A percentile compares a stretch with the other conserved stretches of the same genome.
Conservation (phyloP, 2,113 vertebrate genomes). For the Tragelaphus buxtoni region DNA sequence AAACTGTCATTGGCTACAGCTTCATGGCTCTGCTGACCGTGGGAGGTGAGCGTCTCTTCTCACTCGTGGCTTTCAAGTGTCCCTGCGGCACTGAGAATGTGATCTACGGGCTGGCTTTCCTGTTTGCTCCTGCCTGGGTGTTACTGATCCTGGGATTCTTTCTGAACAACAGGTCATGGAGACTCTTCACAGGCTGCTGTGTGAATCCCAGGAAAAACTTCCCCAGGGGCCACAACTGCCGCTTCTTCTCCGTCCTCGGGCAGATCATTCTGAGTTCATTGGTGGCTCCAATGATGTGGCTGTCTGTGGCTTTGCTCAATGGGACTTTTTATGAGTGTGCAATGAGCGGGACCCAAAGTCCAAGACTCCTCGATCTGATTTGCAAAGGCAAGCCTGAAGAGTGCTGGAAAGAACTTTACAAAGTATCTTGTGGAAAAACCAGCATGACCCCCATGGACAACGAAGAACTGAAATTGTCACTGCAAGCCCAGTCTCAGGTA, state of each 20-base stretch:
- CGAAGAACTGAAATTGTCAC: conserved; percentile 86
- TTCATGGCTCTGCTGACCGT: conserved; percentile 92
- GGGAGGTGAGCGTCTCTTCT: conserved; percentile 90
- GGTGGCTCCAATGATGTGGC: conserved; percentile 93
- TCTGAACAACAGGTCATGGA: conserved; percentile 87
- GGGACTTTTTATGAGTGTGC: conserved; percentile 95
- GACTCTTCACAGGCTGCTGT: conserved; percentile 93
- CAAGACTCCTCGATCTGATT: conserved; percentile 79
- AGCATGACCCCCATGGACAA: conserved; percentile 78
- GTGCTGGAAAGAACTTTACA: conserved; percentile 85
- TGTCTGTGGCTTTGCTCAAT: conserved; percentile 92
- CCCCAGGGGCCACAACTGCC: conserved; percentile 65
- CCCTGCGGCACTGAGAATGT: conserved; percentile 92
- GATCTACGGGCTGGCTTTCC: conserved; percentile 87
- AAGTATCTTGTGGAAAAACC: conserved; percentile 85
- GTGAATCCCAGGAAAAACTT: conserved; percentile 81
- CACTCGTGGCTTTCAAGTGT: conserved; percentile 93
- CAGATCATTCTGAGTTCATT: conserved; percentile 82
- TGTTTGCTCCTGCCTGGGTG: conserved; percentile 90
- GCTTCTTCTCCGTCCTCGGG: conserved; percentile 73
- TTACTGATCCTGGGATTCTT: conserved; percentile 89
- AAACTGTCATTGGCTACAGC: conserved; percentile 91
- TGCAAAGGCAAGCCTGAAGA: conserved; percentile 84
- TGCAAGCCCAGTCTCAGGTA: conserved; percentile 95
- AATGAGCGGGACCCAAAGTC: conserved; percentile 87